A percentile compares a stretch with the other conserved stretches of the same genome.
These are phyloP conservation scores for Stichodactyla mertensii DNA, from an alignment of 64 coral and sea anemone genomes.

Conservation along the genomic window DNA sequence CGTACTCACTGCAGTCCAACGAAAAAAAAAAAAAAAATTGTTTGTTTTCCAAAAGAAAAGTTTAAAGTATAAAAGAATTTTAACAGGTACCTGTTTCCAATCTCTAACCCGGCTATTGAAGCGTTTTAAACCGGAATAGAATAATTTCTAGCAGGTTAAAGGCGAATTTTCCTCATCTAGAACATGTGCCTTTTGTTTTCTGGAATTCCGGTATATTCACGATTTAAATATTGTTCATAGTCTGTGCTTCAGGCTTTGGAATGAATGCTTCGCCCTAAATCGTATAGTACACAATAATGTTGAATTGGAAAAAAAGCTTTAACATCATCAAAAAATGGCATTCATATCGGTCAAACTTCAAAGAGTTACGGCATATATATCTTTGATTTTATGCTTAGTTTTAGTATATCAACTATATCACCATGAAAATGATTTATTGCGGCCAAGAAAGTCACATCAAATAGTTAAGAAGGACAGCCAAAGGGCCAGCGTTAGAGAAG, in stretches of 20 bases:
- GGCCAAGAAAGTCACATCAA: not conserved
- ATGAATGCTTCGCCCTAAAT: not conserved
- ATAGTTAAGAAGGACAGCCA: not conserved
- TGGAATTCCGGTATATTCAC: not conserved
- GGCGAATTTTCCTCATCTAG: not conserved
- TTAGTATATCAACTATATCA: conserved; percentile 63
- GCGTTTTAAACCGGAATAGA: not conserved
- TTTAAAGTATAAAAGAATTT: too few relatives aligned
- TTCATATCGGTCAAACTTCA: conserved; percentile 41
- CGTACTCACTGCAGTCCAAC: too few relatives aligned
- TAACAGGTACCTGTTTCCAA: not conserved
- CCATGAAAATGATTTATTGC: conserved; percentile 7
- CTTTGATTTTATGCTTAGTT: conserved; percentile 26
- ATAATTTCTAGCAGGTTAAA: not conserved
- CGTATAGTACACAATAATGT: not conserved
- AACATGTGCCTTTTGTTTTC: not conserved
- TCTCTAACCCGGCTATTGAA: not conserved
- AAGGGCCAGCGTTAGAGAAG: not conserved
- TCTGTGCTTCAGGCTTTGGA: not conserved
- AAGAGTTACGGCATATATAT: conserved; percentile 38
- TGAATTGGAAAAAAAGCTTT: not conserved
- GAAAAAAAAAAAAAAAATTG: too few relatives aligned
- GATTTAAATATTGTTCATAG: not conserved
- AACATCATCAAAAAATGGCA: conserved; percentile 6
- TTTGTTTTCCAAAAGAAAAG: too few relatives aligned